Percentiles rank a stretch among this genome's conserved stretches.
These are phyloP conservation scores for rat (Rattus norvegicus) DNA, from an alignment of 2,113 vertebrate species.

Conservation along the genomic window GRCr8 NC_086036.1:31114001-31114500, in stretches of 20 bases:
- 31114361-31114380: neutral
- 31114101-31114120: slow-evolving; percentile 30
- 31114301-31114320: neutral
- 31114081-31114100: slow-evolving; percentile 10
- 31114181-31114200: neutral
- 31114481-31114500: neutral
- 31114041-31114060: neutral
- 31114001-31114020: neutral
- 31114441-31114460: neutral
- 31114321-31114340: neutral
- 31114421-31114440: neutral
- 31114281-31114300: neutral
- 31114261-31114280: neutral
- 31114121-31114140: neutral
- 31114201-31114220: neutral
- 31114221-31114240: neutral
- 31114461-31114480: neutral
- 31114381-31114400: neutral
- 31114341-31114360: neutral
- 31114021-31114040: neutral
- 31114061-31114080: neutral
- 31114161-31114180: neutral
- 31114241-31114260: neutral
- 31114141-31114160: neutral
- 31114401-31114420: neutral